A percentile compares a stretch with the other conserved stretches of the same genome.
Conservation (phyloP, 2,888 invertebrate species). For the Polymixis lichenea region DNA sequence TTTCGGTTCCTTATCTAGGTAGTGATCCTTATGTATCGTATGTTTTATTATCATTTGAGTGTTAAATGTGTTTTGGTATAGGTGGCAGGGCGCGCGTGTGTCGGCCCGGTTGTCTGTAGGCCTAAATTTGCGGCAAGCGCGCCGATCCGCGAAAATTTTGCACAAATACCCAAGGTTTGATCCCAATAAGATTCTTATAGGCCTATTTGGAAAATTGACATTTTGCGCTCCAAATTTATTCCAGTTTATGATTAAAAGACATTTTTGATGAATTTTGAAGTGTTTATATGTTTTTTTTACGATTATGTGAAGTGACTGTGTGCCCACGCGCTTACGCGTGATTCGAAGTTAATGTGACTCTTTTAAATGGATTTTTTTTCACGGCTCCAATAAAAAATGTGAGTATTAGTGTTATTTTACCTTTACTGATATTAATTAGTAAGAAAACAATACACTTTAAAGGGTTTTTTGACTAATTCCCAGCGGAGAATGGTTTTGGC, state of each 20-base stretch:
- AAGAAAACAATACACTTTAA: slow-evolving; percentile 26
- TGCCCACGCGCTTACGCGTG: slow-evolving; percentile 59
- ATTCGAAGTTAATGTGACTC: slow-evolving; percentile 62
- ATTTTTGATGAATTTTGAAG: slow-evolving; percentile 70
- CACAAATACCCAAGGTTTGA: slow-evolving; percentile 75
- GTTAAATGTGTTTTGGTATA: slow-evolving; percentile 64
- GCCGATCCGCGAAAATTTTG: slow-evolving; percentile 81
- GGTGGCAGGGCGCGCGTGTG: slow-evolving; percentile 70
- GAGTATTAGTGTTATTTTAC: slow-evolving; percentile 74
- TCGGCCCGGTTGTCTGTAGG: slow-evolving; percentile 72
- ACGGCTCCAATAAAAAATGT: slow-evolving; percentile 69
- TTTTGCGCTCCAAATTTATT: slow-evolving; percentile 67
- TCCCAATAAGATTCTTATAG: slow-evolving; percentile 89
- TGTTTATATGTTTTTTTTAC: slow-evolving; percentile 72
- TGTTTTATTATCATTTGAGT: slow-evolving; percentile 70
- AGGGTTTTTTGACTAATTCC: slow-evolving; percentile 41
- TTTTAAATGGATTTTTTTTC: slow-evolving; percentile 70
- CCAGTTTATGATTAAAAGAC: slow-evolving; percentile 72
- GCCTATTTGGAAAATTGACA: slow-evolving; percentile 82
- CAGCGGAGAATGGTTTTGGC: background rate
- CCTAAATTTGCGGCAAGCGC: slow-evolving; percentile 81
- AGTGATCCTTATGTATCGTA: slow-evolving; percentile 69
- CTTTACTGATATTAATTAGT: slow-evolving; percentile 34
- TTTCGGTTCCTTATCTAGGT: slow-evolving; percentile 77
- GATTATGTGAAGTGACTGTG: slow-evolving; percentile 78